Base-by-base conservation (phyloP, 1,140 invertebrate genomes). In the Eriosoma lanigerum region DNA sequence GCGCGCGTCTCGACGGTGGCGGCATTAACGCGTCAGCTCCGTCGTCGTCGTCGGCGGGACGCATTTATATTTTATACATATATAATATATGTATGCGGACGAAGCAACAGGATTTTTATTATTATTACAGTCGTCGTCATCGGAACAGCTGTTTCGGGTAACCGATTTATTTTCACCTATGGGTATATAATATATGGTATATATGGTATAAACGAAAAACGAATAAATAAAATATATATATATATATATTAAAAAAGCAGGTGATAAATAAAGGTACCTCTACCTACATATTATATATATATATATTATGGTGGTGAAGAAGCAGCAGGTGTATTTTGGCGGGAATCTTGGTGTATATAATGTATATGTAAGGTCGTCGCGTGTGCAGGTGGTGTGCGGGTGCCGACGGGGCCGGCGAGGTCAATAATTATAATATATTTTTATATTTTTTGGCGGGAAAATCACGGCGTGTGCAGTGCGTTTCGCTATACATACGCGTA, bases 301-400 rank as follows among this genome's bases (percentile, higher is more conserved):
- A 38, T 38, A 38, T 38, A 38, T 8, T 8, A 38, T 38, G 32
- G 32, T 38, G 32, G 8, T 4, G 32, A 38, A 38, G 32, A 19
- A 26, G 21, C 13, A 76, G 73, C 73, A 76, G 73, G 73, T 76
- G 73, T 58, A 60, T 76, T 76, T 76, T 76, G 73, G 73, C 73
- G 73, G 73, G 73, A 60, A 76, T 76, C 54, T 76, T 46, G 44
- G 32, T 44, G 62, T 44, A 24, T 58, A 38, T 8, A 38, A 38
- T 38, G 8, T 38, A 38, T 38, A n/a, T n/a, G n/a, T n/a, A n/a
- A n/a, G n/a, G 44, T 44, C 32, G 73, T 76, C 73, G 73, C 73
- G 73, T 76, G 73, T 60, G 73, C 73, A 76, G 73, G 73, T 76
- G 73, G 73, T 76, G 73, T 56, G 72, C 72, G 72, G 72, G 72